These are phyloP conservation scores for Takifugu ocellatus DNA, from an alignment of 2,797 vertebrate genomes.

Conservation along the genomic window DNA sequence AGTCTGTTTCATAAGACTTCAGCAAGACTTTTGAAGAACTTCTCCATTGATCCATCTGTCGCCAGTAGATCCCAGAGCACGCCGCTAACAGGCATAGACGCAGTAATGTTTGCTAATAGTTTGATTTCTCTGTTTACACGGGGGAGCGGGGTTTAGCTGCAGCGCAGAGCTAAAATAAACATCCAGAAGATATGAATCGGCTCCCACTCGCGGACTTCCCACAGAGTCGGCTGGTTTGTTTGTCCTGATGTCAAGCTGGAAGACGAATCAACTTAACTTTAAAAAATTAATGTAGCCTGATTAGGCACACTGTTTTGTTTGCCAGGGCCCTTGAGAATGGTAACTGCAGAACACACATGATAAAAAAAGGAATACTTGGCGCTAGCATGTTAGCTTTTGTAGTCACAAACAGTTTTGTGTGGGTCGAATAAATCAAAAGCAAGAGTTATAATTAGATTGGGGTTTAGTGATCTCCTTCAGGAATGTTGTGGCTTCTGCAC, in stretches of 20 bases:
- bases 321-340: too few relatives aligned
- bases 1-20: conserved; percentile 1
- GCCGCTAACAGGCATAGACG: too few relatives aligned
- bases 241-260: neutral
- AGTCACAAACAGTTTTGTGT: too few relatives aligned
- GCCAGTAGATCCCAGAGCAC: neutral
- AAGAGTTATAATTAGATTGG: too few relatives aligned
- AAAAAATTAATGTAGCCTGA: neutral
- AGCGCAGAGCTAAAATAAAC: neutral
- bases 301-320: neutral
- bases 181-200: neutral
- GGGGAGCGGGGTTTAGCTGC: neutral
- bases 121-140: neutral
- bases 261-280: neutral
- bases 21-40: conserved; percentile 1
- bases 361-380: too few relatives aligned
- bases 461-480: too few relatives aligned
- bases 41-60: neutral
- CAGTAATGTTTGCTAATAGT: neutral
- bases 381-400: too few relatives aligned
- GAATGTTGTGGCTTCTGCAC: too few relatives aligned
- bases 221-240: neutral
- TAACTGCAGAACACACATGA: too few relatives aligned
- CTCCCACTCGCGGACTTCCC: neutral
- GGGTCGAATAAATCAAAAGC: too few relatives aligned